Percentiles rank a stretch among this genome's conserved stretches.
Conservation (phyloP, 2,113 vertebrate species). For the Takifugu bimaculatus region DNA sequence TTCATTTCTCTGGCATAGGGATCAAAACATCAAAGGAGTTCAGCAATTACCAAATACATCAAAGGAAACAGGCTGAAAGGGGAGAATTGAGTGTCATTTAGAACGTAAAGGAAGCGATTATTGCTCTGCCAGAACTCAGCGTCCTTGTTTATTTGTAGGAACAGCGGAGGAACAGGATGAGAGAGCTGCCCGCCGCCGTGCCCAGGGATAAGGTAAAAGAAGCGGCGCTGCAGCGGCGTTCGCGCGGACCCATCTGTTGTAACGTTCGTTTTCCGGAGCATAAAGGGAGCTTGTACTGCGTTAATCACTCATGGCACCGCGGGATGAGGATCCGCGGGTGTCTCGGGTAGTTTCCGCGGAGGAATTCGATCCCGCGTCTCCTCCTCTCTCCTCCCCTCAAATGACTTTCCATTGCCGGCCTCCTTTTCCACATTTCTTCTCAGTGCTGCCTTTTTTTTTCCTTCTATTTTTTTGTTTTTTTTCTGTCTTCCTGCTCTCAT, state of each 20-base stretch:
- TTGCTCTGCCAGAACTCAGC: not conserved
- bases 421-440: conserved; percentile 29
- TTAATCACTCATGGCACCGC: conserved; percentile 27
- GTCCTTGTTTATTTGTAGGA: conserved; percentile 73
- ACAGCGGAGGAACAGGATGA: conserved; percentile 89
- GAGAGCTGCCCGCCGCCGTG: conserved; percentile 84
- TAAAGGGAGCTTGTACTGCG: not conserved
- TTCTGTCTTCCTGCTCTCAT: conserved; percentile 29
- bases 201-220: conserved; percentile 88
- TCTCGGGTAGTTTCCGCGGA: conserved; percentile 48
- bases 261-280: no score
- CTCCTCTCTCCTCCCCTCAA: conserved; percentile 4
- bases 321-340: conserved; percentile 41
- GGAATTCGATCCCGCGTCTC: conserved; percentile 51
- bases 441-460: conserved; percentile 19
- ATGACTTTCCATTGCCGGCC: conserved; percentile 28
- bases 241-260: no score
- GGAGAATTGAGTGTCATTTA: no score
- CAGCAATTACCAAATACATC: no score
- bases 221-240: conserved; percentile 59
- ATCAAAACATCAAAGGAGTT: no score
- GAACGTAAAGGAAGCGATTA: no score
- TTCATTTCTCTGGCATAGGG: no score
- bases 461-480: conserved; percentile 9
- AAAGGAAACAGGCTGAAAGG: no score